phyloP scores from a whole-genome alignment of 2,113 vertebrate species.

The Triplophysa siluroides region DNA sequence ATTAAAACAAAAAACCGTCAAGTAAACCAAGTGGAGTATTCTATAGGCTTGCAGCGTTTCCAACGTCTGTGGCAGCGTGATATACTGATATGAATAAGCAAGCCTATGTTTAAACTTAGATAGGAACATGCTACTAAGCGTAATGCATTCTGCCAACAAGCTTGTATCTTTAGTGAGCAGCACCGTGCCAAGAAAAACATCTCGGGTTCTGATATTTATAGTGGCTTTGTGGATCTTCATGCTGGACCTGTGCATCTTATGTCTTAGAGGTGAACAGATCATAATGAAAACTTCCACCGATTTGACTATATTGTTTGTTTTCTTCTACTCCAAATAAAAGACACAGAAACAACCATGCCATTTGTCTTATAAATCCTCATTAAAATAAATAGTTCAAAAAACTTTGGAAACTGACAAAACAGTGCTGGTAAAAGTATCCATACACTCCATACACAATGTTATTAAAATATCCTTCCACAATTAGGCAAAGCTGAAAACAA shows the following conservation, averaged over 20 bases:
- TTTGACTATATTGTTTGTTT: no score
- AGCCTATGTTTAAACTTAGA: constrained; percentile 49
- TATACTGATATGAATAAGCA: neutral
- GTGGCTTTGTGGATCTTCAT: constrained; percentile 45
- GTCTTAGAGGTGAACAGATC: neutral
- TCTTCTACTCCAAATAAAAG: no score
- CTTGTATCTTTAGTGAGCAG: constrained; percentile 49
- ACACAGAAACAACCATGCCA: no score
- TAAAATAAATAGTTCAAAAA: neutral
- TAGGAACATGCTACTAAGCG: constrained; percentile 54
- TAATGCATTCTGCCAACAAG: constrained; percentile 50
- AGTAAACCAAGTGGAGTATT: neutral
- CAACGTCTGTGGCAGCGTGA: neutral
- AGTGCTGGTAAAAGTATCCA: neutral
- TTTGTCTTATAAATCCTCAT: neutral
- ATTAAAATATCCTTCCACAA: constrained; percentile 21
- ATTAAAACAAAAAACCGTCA: neutral
- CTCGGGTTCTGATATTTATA: constrained; percentile 55
- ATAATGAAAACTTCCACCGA: no score
- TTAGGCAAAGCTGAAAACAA: constrained; percentile 35
- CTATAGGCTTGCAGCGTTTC: neutral
- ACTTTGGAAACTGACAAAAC: neutral
- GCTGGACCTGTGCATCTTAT: neutral
- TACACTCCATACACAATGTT: neutral
- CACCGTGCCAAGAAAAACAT: constrained; percentile 58